Evolutionary conservation across 2,113 vertebrate genomes (phyloP).

Genomic region (Pteronura brasiliensis): DNA sequence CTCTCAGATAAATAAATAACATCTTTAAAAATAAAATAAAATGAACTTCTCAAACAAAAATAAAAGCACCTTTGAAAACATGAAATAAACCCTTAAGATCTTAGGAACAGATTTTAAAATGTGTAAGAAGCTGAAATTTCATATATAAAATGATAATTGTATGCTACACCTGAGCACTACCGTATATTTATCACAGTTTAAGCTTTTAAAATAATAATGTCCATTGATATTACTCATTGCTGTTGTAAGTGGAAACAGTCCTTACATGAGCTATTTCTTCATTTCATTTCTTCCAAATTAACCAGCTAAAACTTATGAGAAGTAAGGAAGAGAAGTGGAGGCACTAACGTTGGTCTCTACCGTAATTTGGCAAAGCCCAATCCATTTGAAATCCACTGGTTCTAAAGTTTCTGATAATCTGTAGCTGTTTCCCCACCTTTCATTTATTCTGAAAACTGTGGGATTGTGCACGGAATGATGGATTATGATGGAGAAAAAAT

Average conservation of each 20-base stretch:
- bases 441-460: neutral
- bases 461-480: neutral
- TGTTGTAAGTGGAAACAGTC: neutral
- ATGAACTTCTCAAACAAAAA: neutral
- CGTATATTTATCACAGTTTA: neutral
- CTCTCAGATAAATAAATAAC: no score
- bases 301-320: neutral
- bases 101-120: neutral
- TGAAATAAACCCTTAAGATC: neutral
- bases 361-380: neutral
- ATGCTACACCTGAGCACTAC: neutral
- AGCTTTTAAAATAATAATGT: neutral
- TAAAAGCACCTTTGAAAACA: constrained; percentile 21
- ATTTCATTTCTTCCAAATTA: neutral
- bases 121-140: neutral
- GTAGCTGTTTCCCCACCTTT: neutral
- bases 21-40: no score
- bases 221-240: neutral
- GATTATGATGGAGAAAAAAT: neutral
- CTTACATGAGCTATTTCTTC: neutral
- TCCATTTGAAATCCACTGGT: neutral
- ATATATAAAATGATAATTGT: neutral
- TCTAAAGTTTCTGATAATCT: neutral
- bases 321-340: neutral
- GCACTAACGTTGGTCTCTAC: neutral